phyloP scores from a whole-genome alignment of 1,140 invertebrate species.

The Drosophila athabasca region DNA sequence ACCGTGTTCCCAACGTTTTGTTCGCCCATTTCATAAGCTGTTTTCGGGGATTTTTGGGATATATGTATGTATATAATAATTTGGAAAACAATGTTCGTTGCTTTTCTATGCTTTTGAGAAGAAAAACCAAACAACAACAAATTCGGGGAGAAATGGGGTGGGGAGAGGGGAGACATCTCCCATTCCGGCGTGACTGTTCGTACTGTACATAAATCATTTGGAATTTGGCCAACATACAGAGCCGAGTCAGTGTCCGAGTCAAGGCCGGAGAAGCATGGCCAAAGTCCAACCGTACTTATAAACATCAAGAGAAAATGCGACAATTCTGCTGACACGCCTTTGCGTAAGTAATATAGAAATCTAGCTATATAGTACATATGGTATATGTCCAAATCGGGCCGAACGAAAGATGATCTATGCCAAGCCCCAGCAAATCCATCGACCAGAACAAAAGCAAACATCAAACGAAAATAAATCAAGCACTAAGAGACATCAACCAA shows the following conservation, averaged over 20 bases:
- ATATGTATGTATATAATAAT: slow-evolving; percentile 2
- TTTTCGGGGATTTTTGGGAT: slow-evolving; percentile 23
- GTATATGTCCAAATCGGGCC: not conserved
- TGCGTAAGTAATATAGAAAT: no score
- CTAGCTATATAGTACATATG: no score
- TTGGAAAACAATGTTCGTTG: no score
- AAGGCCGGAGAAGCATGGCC: slow-evolving; percentile 33
- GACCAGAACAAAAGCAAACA: slow-evolving; percentile 16
- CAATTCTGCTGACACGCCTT: slow-evolving; percentile 7
- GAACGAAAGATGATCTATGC: slow-evolving; percentile 1
- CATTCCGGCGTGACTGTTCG: not conserved
- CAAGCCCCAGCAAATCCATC: not conserved
- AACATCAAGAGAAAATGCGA: slow-evolving; percentile 18
- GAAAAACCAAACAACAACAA: no score
- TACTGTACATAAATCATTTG: slow-evolving; percentile 65
- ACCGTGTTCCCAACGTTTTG: slow-evolving; percentile 89
- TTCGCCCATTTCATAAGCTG: slow-evolving; percentile 93
- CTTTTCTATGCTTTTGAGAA: no score
- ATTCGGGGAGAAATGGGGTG: not conserved
- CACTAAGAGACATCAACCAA: not conserved
- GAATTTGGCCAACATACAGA: slow-evolving; percentile 48
- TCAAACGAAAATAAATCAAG: slow-evolving; percentile 11
- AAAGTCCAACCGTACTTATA: slow-evolving; percentile 36
- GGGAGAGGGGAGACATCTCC: not conserved
- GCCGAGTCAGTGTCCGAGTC: slow-evolving; percentile 21